Evolutionary conservation across 2,113 vertebrate genomes (phyloP).

Genomic region (Cygnus atratus): DNA sequence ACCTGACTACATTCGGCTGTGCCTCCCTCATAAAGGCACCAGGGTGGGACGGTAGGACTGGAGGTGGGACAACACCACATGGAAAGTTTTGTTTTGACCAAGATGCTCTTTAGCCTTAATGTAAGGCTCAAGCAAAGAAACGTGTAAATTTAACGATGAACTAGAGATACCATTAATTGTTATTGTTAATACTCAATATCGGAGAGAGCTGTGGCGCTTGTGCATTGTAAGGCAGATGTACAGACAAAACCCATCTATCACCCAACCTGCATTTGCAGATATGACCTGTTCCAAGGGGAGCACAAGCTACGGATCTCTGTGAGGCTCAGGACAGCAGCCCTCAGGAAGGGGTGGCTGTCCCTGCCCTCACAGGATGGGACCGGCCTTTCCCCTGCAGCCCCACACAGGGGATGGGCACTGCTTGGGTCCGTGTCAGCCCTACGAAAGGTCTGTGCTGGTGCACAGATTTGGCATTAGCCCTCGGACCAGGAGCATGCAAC

Average conservation of each 20-base stretch:
- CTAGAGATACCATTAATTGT: conserved; percentile 7
- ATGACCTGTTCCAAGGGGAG: background rate
- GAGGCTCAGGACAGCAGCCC: background rate
- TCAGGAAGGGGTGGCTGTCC: background rate
- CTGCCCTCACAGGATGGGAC: background rate
- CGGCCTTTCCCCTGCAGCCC: background rate
- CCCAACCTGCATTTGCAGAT: background rate
- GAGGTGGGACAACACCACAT: conserved; percentile 15
- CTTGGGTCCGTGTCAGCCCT: background rate
- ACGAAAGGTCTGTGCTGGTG: background rate
- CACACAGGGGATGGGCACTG: fast-evolving
- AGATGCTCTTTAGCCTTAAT: conserved; percentile 66
- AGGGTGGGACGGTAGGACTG: conserved; percentile 20
- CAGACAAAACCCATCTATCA: background rate
- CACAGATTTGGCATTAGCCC: background rate
- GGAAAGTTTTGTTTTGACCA: conserved; percentile 22
- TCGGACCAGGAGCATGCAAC: background rate
- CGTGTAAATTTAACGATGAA: background rate
- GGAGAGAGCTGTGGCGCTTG: conserved; percentile 12
- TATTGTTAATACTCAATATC: background rate
- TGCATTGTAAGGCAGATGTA: conserved; percentile 29
- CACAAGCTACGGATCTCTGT: background rate
- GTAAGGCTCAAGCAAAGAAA: conserved; percentile 66
- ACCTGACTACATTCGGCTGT: conserved; percentile 41
- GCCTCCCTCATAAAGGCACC: conserved; percentile 47